Base-by-base conservation (phyloP, 2,888 invertebrate genomes). In the Oasisia sp. region DNA sequence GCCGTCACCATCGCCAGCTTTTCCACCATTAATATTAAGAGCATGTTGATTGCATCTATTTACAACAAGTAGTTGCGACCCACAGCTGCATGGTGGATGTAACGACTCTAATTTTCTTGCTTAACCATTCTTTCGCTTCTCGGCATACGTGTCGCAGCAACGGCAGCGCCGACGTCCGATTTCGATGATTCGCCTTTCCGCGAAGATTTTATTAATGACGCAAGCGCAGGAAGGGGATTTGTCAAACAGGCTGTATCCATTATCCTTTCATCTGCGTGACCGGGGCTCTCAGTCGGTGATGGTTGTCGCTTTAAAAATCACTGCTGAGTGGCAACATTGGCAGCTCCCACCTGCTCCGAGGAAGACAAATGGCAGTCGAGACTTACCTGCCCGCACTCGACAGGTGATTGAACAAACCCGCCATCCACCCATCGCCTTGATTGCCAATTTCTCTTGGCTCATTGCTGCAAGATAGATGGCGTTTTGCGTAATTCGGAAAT, bases 11-110 rank as follows among this genome's bases (percentile, higher is more conserved):
- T 9, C 4, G 11, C n/a, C 74, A 74, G 74, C 74, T 74, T 74
- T 74, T 74, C 74, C 74, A 74, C 74, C 74, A 74, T 74, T 74
- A 74, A 74, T 74, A 74, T 74, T 74, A 74, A 74, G n/a, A 74
- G 74, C 27, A 74, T n/a, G 74, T 74, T 74, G 74, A 74, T 74
- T 74, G 74, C 74, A 74, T 74, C 74, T 74, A 74, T 74, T 74
- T 74, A 74, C 74, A 74, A 74, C 74, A 74, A 74, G 74, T 74
- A 74, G 74, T n/a, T 27, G 19, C 74, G 74, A 74, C 74, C 74
- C 74, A 19, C 74, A 27, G 74, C 74, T 74, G 74, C 74, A 74
- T 74, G 27, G n/a, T 7, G 74, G 27, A 74, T 9, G 50, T 74
- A 74, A 74, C 74, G 74, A 74, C 74, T 74, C 74, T 74, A 74